phyloP scores from a whole-genome alignment of 2,888 invertebrate species.

The Saturnia japonica region DNA sequence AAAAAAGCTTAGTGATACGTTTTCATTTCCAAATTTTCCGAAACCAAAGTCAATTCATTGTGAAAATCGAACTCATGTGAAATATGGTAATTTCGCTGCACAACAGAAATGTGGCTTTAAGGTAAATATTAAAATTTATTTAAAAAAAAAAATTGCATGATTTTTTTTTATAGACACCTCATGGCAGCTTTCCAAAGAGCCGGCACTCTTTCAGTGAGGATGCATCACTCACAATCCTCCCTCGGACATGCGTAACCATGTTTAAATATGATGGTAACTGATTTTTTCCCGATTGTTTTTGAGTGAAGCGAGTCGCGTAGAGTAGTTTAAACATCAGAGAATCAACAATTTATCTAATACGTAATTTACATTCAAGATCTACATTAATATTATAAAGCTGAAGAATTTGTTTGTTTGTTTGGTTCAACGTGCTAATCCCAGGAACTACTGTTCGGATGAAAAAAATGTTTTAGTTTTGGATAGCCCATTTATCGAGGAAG shows the following conservation, averaged over 20 bases:
- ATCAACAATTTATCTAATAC: background rate
- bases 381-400: background rate
- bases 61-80: too few relatives aligned
- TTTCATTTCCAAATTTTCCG: too few relatives aligned
- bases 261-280: slow-evolving; percentile 22
- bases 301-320: slow-evolving; percentile 15
- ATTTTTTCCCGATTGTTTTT: slow-evolving; percentile 22
- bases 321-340: background rate
- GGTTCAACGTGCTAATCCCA: too few relatives aligned
- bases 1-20: too few relatives aligned
- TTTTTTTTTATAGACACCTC: slow-evolving; percentile 1
- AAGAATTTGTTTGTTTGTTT: too few relatives aligned
- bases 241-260: slow-evolving; percentile 23
- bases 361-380: background rate
- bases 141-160: background rate
- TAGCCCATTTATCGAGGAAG: too few relatives aligned
- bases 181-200: slow-evolving; percentile 11
- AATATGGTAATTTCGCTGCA: too few relatives aligned
- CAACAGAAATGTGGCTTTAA: background rate
- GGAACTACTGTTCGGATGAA: too few relatives aligned
- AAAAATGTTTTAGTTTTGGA: too few relatives aligned
- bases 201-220: slow-evolving; percentile 19
- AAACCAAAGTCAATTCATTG: too few relatives aligned
- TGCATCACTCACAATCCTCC: slow-evolving; percentile 22
- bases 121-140: background rate